Evolutionary conservation across 2,888 invertebrate genomes (phyloP), one percentile per base, ranked within the genome.

Genomic region (Dichetophora obliterata): DNA sequence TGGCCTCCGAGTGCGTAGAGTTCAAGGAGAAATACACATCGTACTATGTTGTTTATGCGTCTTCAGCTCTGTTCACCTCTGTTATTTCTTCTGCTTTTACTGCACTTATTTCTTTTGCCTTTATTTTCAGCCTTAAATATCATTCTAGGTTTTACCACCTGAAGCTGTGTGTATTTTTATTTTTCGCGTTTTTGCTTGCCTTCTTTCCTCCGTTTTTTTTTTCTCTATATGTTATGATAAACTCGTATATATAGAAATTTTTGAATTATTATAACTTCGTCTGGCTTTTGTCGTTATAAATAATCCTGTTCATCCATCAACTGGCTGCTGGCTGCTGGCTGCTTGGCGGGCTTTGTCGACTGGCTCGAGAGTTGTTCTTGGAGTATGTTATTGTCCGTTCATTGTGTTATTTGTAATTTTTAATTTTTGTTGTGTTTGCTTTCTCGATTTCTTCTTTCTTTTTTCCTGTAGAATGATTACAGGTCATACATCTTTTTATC

Each of bases 11-110:
- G 75, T 77, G 77, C 65, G 63, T 63, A 80, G 78, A 80, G 82
- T 82, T 82, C 82, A 82, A 82, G 82, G 82, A 80, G 76, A 83
- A 80, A 79, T 82, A 77, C 72, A 1, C 43, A 6, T 14, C 14
- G 43, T 43, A 43, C 43, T 11, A n/a, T 34, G 78, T 82, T 72
- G 43, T 61, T 81, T 78, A 79, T 77, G 75, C 31, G 79, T 76
- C 61, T 75, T 34, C 59, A 61, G 61, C 59, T 24, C 61, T 73
- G 69, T 76, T 75, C 61, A 43, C 75, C 73, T 63, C 63, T 48
- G 43, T 54, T 74, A 59, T 65, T 73, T 24, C 50, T 69, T 69
- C 5, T 19, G 3, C 16, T 50, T 69, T 27, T 52, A 24, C 6
- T 54, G 27, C 27, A 52, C 16, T 14, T 70, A 19, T 43, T 43